Conservation (phyloP, 2,888 invertebrate species). For the Nomada ferruginata region DNA sequence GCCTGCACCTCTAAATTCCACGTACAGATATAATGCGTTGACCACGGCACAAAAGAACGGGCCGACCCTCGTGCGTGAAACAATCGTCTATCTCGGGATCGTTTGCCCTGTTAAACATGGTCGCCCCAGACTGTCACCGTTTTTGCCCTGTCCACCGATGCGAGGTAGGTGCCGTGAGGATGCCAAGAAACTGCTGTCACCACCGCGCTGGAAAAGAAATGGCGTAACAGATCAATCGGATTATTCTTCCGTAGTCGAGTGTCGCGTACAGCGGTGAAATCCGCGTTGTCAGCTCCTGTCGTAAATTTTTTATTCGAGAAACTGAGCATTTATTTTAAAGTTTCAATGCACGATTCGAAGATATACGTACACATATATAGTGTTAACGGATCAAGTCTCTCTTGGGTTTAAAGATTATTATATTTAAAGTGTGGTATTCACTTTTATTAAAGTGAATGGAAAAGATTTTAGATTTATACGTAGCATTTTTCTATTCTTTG, state of each 20-base stretch:
- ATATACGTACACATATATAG: no score
- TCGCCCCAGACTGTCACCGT: conserved; percentile 93
- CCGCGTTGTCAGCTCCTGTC: no score
- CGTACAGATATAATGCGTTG: conserved; percentile 19
- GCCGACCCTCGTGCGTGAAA: conserved; percentile 56
- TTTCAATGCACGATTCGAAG: no score
- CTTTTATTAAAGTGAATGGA: no score
- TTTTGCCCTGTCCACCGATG: conserved; percentile 93
- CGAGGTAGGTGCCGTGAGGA: conserved; percentile 91
- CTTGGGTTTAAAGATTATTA: no score
- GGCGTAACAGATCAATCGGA: conserved; percentile 14
- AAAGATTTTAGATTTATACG: no score
- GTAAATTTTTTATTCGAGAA: no score
- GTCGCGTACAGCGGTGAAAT: neutral
- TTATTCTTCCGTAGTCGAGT: neutral
- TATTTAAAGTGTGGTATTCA: no score
- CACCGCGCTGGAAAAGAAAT: conserved; percentile 86
- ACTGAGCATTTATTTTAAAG: no score
- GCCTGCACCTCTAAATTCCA: conserved; percentile 11
- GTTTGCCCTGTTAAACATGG: conserved; percentile 82
- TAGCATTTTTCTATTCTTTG: no score
- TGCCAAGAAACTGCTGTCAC: conserved; percentile 96
- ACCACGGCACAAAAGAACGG: conserved; percentile 38
- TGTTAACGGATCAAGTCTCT: no score
- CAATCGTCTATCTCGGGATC: conserved; percentile 68